Conservation (phyloP, 2,888 invertebrate species). For the Apomyelois bistriatella region DNA sequence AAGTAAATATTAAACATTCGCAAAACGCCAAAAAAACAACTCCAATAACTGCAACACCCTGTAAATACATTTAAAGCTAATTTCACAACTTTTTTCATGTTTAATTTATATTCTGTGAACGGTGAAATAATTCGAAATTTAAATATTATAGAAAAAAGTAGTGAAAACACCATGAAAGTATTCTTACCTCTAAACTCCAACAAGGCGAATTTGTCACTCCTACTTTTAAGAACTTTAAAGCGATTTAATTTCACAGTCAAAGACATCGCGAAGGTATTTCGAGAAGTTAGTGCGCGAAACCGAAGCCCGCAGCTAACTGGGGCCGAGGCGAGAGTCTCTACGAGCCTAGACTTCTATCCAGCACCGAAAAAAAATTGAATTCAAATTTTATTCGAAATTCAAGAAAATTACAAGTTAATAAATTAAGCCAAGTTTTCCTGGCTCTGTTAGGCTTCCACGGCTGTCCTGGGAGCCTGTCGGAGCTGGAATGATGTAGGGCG, state of each 20-base stretch:
- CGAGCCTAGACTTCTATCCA: neutral
- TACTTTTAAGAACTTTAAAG: slow-evolving; percentile 84
- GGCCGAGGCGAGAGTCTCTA: slow-evolving; percentile 3
- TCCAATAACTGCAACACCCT: neutral
- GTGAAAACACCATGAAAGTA: neutral
- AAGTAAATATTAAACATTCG: neutral
- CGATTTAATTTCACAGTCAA: slow-evolving; percentile 83
- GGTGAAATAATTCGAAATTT: too few relatives aligned
- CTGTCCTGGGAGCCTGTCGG: slow-evolving; percentile 23
- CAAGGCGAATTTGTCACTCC: slow-evolving; percentile 83
- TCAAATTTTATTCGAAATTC: neutral
- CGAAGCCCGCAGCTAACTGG: slow-evolving; percentile 13
- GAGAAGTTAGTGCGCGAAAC: slow-evolving; percentile 1
- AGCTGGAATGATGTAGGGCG: slow-evolving; percentile 42
- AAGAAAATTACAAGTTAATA: neutral
- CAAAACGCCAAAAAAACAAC: neutral
- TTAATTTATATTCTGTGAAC: too few relatives aligned
- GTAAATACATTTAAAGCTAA: neutral
- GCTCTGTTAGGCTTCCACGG: slow-evolving; percentile 17
- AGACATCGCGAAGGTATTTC: slow-evolving; percentile 75
- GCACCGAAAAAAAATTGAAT: neutral
- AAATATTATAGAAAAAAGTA: too few relatives aligned
- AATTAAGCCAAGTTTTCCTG: slow-evolving; percentile 26
- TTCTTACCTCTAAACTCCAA: slow-evolving; percentile 88
- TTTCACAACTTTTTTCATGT: neutral